Evolutionary conservation across 2,797 vertebrate species (phyloP).

Genomic region (Zalophus californianus): DNA sequence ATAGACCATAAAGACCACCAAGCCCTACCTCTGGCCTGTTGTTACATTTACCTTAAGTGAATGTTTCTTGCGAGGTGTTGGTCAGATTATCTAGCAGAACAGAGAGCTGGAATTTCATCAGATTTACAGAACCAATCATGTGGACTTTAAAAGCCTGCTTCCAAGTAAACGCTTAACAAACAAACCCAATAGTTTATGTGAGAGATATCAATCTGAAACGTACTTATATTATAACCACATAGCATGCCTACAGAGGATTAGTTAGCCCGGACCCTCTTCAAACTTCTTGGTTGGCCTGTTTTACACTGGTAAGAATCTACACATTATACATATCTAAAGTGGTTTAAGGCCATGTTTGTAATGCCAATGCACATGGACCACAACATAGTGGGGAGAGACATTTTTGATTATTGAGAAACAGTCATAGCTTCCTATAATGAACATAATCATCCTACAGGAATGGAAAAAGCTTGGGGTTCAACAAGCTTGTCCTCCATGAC

Average conservation of each 20-base stretch:
- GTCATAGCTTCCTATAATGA: neutral
- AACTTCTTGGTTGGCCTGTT: neutral
- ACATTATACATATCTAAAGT: neutral
- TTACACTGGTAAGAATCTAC: neutral
- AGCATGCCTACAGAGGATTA: neutral
- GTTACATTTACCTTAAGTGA: neutral
- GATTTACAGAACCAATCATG: neutral
- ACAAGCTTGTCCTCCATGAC: neutral
- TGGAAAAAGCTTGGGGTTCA: neutral
- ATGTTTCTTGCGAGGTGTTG: neutral
- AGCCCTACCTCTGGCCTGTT: neutral
- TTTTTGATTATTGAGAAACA: constrained; percentile 26
- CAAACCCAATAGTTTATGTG: neutral
- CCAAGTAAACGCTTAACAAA: neutral
- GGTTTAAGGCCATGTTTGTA: neutral
- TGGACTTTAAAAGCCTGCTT: neutral
- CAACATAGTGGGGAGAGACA: neutral
- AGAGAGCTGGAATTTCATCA: neutral
- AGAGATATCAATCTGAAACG: neutral
- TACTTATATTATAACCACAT: neutral
- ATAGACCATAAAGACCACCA: neutral
- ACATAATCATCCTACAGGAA: neutral
- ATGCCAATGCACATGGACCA: neutral
- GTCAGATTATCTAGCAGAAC: neutral
- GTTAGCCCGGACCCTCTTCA: neutral